phyloP scores from a whole-genome alignment of 1,140 invertebrate genomes.

The Drosophila orena region DNA sequence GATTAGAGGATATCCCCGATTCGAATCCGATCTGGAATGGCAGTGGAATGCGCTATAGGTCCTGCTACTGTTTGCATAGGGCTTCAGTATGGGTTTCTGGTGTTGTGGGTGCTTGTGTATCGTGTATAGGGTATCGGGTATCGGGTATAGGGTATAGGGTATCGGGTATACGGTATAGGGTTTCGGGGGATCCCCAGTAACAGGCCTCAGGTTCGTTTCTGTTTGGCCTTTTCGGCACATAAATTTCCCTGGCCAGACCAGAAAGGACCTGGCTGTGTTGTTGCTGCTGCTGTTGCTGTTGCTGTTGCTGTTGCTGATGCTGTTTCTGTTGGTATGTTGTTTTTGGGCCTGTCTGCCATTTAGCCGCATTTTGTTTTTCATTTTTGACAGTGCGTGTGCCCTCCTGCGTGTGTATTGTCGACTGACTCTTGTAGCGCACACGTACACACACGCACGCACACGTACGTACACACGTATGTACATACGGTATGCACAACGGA shows the following conservation, averaged over 20 bases:
- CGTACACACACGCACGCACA: slow-evolving; percentile 11
- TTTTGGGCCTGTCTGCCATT: slow-evolving; percentile 67
- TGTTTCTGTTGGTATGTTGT: slow-evolving; percentile 40
- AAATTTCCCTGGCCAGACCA: slow-evolving; percentile 51
- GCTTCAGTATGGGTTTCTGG: not conserved
- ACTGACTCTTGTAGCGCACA: slow-evolving; percentile 24
- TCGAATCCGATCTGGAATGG: not conserved
- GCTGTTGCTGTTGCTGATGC: slow-evolving; percentile 38
- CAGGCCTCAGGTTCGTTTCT: slow-evolving; percentile 37
- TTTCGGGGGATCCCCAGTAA: slow-evolving; percentile 25
- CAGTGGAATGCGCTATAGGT: not conserved
- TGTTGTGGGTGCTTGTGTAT: not conserved
- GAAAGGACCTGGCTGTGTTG: slow-evolving; percentile 19
- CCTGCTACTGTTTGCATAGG: slow-evolving; percentile 2
- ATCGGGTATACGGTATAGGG: not conserved
- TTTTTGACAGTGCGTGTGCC: slow-evolving; percentile 8
- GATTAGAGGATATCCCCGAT: not conserved
- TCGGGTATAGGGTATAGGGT: too few relatives aligned
- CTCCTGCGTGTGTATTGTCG: slow-evolving; percentile 14
- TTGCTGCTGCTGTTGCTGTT: slow-evolving; percentile 33
- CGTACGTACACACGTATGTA: slow-evolving; percentile 12
- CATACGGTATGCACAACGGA: slow-evolving; percentile 72
- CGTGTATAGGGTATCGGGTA: too few relatives aligned
- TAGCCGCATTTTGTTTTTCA: slow-evolving; percentile 65
- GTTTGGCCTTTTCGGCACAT: slow-evolving; percentile 65